Conservation (phyloP, 2,113 vertebrate genomes). For the Thermophis baileyi region DNA sequence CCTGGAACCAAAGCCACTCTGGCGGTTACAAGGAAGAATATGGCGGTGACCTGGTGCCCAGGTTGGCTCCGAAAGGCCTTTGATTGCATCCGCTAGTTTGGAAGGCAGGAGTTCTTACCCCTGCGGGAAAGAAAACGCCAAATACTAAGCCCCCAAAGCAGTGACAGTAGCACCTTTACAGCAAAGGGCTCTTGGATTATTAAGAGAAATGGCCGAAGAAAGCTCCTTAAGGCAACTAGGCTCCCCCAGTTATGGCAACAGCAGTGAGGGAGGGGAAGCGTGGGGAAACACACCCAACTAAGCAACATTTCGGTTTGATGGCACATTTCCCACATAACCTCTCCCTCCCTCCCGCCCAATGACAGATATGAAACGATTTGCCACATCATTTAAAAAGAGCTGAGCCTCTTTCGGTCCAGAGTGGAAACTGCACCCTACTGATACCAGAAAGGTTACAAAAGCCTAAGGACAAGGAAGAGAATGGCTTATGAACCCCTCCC, state of each 20-base stretch:
- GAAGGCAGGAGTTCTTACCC: neutral
- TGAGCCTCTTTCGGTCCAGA: constrained; percentile 38
- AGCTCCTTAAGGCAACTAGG: neutral
- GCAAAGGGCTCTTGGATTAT: neutral
- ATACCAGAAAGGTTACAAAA: constrained; percentile 44
- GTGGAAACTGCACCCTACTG: neutral
- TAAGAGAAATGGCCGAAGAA: accelerated
- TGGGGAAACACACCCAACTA: neutral
- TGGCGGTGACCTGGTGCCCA: neutral
- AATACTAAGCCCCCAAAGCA: neutral
- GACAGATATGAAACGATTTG: neutral
- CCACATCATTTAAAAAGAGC: neutral
- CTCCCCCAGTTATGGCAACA: neutral
- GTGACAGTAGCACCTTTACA: accelerated
- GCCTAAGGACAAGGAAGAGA: constrained; percentile 55
- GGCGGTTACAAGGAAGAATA: neutral
- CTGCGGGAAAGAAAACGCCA: neutral
- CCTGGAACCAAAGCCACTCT: neutral
- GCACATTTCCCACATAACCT: neutral
- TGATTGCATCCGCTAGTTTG: neutral
- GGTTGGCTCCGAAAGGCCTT: neutral
- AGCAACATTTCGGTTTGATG: accelerated
- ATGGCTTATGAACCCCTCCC: constrained; percentile 66
- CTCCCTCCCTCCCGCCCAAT: neutral
- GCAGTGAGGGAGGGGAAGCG: neutral